Percentiles rank a stretch among this genome's conserved stretches.
These are phyloP conservation scores for Synanthedon andrenaeformis DNA, from an alignment of 2,888 invertebrate genomes.

Conservation along the genomic window DNA sequence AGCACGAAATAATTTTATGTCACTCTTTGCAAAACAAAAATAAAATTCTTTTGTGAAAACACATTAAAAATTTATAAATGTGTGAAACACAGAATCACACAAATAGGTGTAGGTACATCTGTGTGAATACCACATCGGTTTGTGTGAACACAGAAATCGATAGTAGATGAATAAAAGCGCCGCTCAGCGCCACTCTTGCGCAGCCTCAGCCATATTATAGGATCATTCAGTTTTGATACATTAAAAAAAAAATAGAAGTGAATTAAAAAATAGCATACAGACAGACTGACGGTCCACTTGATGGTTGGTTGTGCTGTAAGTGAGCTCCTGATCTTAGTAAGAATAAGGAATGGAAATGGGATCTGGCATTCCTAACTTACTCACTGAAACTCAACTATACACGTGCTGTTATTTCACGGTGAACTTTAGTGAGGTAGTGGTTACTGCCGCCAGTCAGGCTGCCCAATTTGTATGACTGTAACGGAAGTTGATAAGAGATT, in stretches of 20 bases:
- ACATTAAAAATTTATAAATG: not conserved
- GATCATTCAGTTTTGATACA: not conserved
- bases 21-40: not conserved
- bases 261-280: not conserved
- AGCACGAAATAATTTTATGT: not conserved
- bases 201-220: constrained; percentile 10
- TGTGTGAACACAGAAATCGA: constrained; percentile 33
- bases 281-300: not conserved
- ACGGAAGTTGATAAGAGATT: too few species aligned
- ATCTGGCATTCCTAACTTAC: too few species aligned
- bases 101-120: constrained; percentile 1
- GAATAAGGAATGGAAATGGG: too few species aligned
- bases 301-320: not conserved
- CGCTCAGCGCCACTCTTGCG: constrained; percentile 17
- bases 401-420: too few species aligned
- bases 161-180: constrained; percentile 27
- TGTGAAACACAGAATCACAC: not conserved
- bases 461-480: too few species aligned
- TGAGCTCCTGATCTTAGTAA: too few species aligned
- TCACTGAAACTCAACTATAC: too few species aligned
- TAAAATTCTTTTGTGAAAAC: not conserved
- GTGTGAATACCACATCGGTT: constrained; percentile 16
- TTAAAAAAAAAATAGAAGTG: not conserved
- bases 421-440: too few species aligned
- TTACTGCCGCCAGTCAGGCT: too few species aligned